These are phyloP conservation scores for Branchipolynoe longqiensis DNA, from an alignment of 2,888 invertebrate genomes.

Conservation along the genomic window DNA sequence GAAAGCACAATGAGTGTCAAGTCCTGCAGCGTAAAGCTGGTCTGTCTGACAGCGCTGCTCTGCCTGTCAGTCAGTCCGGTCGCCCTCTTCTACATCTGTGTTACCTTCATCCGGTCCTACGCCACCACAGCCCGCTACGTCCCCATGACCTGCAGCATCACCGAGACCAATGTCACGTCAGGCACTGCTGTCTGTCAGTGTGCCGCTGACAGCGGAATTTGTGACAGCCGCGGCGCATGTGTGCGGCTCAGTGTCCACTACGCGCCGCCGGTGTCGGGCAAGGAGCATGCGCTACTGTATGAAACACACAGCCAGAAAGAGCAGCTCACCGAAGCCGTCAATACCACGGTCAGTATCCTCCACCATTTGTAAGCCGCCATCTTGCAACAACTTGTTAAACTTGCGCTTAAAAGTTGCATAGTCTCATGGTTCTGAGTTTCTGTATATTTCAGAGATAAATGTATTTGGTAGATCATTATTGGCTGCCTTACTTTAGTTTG, in stretches of 20 bases:
- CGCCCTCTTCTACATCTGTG: constrained; percentile 34
- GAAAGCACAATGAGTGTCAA: constrained; percentile 17
- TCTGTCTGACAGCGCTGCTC: constrained; percentile 9
- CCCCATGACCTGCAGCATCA: not conserved
- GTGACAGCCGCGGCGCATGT: not conserved
- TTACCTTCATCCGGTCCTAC: not conserved
- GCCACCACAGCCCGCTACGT: not conserved
- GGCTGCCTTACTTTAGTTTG: no score
- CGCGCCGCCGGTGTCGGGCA: not conserved
- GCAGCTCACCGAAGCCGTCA: not conserved
- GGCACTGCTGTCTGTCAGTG: no score
- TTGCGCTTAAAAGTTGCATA: no score
- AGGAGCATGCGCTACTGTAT: not conserved
- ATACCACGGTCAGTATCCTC: not conserved
- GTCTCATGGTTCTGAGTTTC: no score
- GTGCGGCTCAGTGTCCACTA: not conserved
- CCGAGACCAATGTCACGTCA: constrained; percentile 19
- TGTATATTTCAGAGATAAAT: no score
- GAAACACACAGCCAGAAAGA: not conserved
- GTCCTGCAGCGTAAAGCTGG: not conserved
- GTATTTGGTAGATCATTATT: no score
- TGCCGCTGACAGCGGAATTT: not conserved
- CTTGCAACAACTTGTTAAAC: no score
- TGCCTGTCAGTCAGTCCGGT: constrained; percentile 35
- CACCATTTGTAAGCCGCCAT: not conserved